These are phyloP conservation scores for Epinotia nisella DNA, from an alignment of 2,888 invertebrate genomes.

Conservation along the genomic window DNA sequence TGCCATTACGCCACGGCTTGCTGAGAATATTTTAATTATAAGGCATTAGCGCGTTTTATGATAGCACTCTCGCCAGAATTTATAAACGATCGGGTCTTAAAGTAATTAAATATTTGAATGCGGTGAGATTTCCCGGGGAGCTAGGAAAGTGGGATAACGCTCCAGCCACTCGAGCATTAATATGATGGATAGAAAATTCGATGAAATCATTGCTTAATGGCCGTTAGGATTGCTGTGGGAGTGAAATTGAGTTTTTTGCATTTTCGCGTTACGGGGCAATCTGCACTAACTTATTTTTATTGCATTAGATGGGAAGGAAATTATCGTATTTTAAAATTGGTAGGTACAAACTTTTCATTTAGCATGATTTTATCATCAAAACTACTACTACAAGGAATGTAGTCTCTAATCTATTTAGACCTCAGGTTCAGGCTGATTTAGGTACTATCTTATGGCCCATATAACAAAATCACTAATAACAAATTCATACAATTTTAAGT, in stretches of 20 bases:
- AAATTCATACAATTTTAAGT: too few relatives aligned
- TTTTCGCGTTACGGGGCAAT: constrained; percentile 57
- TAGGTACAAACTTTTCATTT: constrained; percentile 1
- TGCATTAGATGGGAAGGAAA: constrained; percentile 27
- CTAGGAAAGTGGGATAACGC: constrained; percentile 73
- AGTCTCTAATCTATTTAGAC: too few relatives aligned
- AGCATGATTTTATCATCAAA: background rate
- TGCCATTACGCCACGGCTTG: constrained; percentile 85
- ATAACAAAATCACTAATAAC: background rate
- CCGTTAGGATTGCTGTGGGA: constrained; percentile 72
- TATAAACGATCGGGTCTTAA: constrained; percentile 82
- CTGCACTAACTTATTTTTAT: constrained; percentile 41
- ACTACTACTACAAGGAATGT: background rate
- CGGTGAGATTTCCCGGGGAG: constrained; percentile 83
- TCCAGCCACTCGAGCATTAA: constrained; percentile 70
- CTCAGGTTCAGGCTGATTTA: background rate
- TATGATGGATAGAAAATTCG: constrained; percentile 83
- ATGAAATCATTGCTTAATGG: constrained; percentile 82
- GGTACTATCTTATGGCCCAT: background rate
- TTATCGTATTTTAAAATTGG: constrained; percentile 4
- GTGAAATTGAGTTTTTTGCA: constrained; percentile 63
- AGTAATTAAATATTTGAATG: constrained; percentile 85
- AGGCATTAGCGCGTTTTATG: constrained; percentile 85
- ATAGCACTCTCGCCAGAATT: constrained; percentile 82
- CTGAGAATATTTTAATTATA: constrained; percentile 86